Base-by-base conservation (phyloP, 1,140 invertebrate species). In the Agrypnia vestita region DNA sequence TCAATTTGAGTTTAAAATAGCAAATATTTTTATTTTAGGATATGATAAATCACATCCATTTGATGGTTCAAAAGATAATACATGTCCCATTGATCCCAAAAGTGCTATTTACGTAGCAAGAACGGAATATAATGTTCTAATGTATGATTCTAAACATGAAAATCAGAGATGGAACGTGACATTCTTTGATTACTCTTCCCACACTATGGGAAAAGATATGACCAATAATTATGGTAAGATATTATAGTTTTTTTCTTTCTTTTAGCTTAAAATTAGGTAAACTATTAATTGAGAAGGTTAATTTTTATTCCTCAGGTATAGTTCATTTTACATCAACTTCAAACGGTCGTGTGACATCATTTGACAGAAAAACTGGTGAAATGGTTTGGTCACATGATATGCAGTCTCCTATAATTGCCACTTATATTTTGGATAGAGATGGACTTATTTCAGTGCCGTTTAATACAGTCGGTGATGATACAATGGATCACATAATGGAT, bases 121-220 rank as follows among this genome's bases (percentile, higher is more conserved):
- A 80, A 97, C 97, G 11, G 97, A 99, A 86, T 99, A 99, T 86
- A 97, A 95, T 72, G 94, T 99, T 47, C 93, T 96, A 82, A 98
- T 99, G 97, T 94, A 96, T 81, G 97, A 99, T 85, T 93, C 93
- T 8, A 94, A 95, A 83, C 93, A 94, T 84, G 88, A 89, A 47
- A 90, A 92, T 82, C 89, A 89, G 21, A 94, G 95, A 86, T 99
- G 97, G 97, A 99, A 99, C 91, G 95, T 98, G 11, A 99, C 97
- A 0, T 99, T 96, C 87, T 96, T 94, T 85, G 95, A 96, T 88
- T 97, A 97, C 87, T 93, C 95, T 1, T 93, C 95, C 12, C 91
- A 92, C 56, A 92, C 93, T 69, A 94, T 96, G 91, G 92, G 91
- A 21, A 91, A 92, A 74, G 94, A 96, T 84, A 90, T 93, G 86